Evolutionary conservation across 1,140 invertebrate genomes (phyloP).

Genomic region (Drosophila arawakana): DNA sequence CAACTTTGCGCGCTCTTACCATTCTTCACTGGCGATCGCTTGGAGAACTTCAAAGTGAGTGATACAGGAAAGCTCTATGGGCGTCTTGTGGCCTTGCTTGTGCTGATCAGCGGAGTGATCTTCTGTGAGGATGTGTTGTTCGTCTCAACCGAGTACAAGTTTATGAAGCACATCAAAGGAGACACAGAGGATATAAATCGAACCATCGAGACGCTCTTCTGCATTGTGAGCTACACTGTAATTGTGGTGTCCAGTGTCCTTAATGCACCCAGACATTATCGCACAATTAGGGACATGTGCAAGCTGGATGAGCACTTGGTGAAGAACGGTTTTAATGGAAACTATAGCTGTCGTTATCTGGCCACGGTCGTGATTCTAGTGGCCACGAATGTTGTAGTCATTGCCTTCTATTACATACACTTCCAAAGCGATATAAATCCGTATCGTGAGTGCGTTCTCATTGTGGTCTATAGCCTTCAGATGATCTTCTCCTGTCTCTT

Average conservation of each 20-base stretch:
- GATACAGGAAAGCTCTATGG: conserved; percentile 49
- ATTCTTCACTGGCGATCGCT: conserved; percentile 41
- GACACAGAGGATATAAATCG: conserved; percentile 70
- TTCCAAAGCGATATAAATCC: conserved; percentile 40
- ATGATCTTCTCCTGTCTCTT: conserved; percentile 65
- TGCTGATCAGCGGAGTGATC: conserved; percentile 26
- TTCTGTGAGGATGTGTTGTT: conserved; percentile 62
- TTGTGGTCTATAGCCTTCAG: conserved; percentile 60
- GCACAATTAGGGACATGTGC: conserved; percentile 54
- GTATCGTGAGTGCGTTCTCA: conserved; percentile 32
- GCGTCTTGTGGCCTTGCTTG: conserved; percentile 23
- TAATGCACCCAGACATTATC: conserved; percentile 54
- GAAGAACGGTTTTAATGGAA: conserved; percentile 38
- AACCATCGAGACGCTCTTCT: conserved; percentile 71
- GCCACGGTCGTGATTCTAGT: conserved; percentile 23
- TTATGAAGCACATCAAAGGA: conserved; percentile 57
- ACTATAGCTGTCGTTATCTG: conserved; percentile 55
- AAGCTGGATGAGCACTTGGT: conserved; percentile 59
- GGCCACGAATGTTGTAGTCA: conserved; percentile 41
- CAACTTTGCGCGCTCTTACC: conserved; percentile 57
- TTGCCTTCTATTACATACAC: conserved; percentile 70
- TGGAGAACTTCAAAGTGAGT: conserved; percentile 40
- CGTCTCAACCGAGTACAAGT: conserved; percentile 45
- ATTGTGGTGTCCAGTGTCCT: conserved; percentile 54
- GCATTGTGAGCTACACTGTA: conserved; percentile 67